These are phyloP conservation scores for Hypothenemus hampei DNA, from an alignment of 1,140 invertebrate genomes.

Conservation along the genomic window DNA sequence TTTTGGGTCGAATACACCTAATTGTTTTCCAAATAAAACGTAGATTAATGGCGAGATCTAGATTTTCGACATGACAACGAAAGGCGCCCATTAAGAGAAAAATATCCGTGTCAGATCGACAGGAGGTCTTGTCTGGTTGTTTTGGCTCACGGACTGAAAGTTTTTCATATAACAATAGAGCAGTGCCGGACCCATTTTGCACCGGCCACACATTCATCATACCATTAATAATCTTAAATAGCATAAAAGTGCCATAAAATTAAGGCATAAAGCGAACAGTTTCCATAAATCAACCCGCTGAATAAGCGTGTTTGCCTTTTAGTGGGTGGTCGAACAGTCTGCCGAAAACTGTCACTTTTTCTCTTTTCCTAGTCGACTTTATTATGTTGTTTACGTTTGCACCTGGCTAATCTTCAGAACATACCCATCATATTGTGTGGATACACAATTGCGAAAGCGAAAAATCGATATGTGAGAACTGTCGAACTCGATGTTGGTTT, in stretches of 20 bases:
- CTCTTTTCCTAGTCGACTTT: neutral
- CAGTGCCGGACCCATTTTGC: slow-evolving; percentile 19
- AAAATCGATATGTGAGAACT: slow-evolving; percentile 44
- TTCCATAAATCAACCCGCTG: slow-evolving; percentile 12
- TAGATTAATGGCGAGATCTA: no score
- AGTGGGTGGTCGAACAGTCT: slow-evolving; percentile 16
- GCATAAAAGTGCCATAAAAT: slow-evolving; percentile 16
- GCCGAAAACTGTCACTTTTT: slow-evolving; percentile 10
- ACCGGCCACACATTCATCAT: slow-evolving; percentile 5
- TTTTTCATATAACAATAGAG: no score
- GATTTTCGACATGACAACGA: no score
- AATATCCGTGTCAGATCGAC: no score
- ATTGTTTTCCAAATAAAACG: no score
- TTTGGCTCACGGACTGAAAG: no score
- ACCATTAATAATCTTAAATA: slow-evolving; percentile 20
- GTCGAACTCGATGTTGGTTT: slow-evolving; percentile 45
- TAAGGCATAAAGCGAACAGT: slow-evolving; percentile 14
- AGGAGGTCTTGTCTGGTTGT: no score
- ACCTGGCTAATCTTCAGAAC: slow-evolving; percentile 10
- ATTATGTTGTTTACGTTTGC: slow-evolving; percentile 19
- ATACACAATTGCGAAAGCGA: no score
- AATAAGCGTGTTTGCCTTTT: slow-evolving; percentile 19
- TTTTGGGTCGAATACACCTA: no score
- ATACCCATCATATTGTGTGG: neutral
- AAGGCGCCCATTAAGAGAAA: no score